Conservation (phyloP, 2,113 vertebrate species). For the Psammodynastes pulverulentus region DNA sequence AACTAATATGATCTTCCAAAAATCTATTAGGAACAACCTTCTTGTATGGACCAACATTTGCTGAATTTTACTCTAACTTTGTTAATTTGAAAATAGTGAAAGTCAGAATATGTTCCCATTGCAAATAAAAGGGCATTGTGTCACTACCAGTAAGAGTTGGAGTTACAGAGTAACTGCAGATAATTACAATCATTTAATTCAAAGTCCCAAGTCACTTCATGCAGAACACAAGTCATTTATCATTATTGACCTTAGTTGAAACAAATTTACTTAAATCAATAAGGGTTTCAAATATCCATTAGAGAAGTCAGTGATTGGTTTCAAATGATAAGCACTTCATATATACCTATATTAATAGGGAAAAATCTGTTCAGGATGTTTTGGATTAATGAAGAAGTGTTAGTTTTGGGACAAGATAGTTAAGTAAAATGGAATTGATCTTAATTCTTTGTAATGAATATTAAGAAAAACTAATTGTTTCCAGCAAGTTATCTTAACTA, state of each 20-base stretch:
- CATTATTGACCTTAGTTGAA: conserved; percentile 69
- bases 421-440: conserved; percentile 51
- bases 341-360: conserved; percentile 57
- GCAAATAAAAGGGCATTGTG: conserved; percentile 47
- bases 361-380: conserved; percentile 45
- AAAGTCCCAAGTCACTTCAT: conserved; percentile 64
- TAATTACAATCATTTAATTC: conserved; percentile 69
- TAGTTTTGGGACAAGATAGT: conserved; percentile 47
- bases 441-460: conserved; percentile 57
- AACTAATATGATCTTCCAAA: not conserved
- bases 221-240: conserved; percentile 66
- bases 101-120: conserved; percentile 37
- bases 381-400: conserved; percentile 61
- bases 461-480: conserved; percentile 56
- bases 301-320: conserved; percentile 60
- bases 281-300: conserved; percentile 62
- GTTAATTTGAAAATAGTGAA: conserved; percentile 46
- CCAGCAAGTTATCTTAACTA: conserved; percentile 53
- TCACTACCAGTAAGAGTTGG: conserved; percentile 58
- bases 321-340: conserved; percentile 54
- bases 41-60: not conserved
- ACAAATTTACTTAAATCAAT: conserved; percentile 70
- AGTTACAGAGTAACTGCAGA: conserved; percentile 66
- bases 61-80: conserved; percentile 1
- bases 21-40: not conserved